Percentiles rank a stretch among this genome's conserved stretches.
Evolutionary conservation across 2,797 vertebrate genomes (phyloP).

Genomic region (Mus minutoides): DNA sequence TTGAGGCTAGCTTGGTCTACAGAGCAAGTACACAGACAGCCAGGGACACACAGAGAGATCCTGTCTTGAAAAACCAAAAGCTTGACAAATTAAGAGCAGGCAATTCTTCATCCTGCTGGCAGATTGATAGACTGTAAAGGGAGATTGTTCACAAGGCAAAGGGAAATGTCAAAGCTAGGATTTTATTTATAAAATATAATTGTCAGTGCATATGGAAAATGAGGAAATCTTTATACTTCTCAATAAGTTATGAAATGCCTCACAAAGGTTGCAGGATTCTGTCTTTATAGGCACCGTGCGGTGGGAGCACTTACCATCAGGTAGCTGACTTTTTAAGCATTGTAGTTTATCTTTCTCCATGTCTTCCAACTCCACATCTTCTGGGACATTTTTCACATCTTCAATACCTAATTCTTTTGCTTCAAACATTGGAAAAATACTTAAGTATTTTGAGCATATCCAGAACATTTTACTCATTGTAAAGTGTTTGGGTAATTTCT

Average conservation of each 20-base stretch:
- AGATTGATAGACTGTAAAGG: not conserved
- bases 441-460: not conserved
- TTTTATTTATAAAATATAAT: not conserved
- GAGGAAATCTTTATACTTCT: not conserved
- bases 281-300: not conserved
- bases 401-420: not conserved
- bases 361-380: not conserved
- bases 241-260: not conserved
- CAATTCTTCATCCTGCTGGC: not conserved
- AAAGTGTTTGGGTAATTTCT: not conserved
- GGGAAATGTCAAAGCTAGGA: not conserved
- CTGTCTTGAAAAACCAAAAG: not conserved
- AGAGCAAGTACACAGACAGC: not conserved
- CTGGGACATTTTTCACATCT: not conserved
- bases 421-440: not conserved
- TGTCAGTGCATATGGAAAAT: not conserved
- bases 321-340: not conserved
- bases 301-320: not conserved
- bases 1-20: not conserved
- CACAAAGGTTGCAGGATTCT: not conserved
- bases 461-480: not conserved
- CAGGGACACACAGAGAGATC: not conserved
- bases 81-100: not conserved
- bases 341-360: not conserved
- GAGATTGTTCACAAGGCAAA: not conserved